A percentile compares a stretch with the other conserved stretches of the same genome.
phyloP scores from a whole-genome alignment of 2,797 vertebrate species.

The Megalops cyprinoides region DNA sequence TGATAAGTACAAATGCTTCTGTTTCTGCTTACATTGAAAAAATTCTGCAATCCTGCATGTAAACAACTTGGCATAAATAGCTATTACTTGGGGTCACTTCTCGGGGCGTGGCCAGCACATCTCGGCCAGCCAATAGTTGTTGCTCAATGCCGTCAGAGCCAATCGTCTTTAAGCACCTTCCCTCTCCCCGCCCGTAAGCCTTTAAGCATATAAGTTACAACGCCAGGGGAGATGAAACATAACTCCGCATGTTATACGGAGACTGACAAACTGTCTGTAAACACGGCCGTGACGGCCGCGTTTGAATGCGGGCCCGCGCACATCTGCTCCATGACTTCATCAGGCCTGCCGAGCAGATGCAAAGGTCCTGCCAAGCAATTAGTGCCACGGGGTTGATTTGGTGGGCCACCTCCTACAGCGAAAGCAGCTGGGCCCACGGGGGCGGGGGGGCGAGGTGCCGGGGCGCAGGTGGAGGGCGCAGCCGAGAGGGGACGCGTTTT shows the following conservation, averaged over 20 bases:
- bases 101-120: not conserved
- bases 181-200: not conserved
- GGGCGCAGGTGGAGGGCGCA: not conserved
- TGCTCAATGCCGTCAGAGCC: not conserved
- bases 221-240: not conserved
- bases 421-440: conserved; percentile 67
- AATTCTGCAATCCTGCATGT: too few relatives aligned
- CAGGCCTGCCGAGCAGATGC: conserved; percentile 75
- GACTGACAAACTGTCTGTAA: not conserved
- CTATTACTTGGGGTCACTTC: not conserved
- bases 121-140: not conserved
- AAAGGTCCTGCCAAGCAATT: conserved; percentile 74
- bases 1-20: too few relatives aligned
- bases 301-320: conserved; percentile 21
- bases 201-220: not conserved
- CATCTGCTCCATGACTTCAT: conserved; percentile 77
- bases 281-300: not conserved
- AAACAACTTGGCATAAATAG: not conserved
- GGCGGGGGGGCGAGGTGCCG: conserved; percentile 47
- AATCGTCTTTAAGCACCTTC: not conserved
- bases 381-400: conserved; percentile 73
- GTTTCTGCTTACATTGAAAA: too few relatives aligned
- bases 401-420: conserved; percentile 52
- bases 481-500: not conserved
- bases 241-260: not conserved